Conservation (phyloP, 2,888 invertebrate species). For the Esperia sulphurella region DNA sequence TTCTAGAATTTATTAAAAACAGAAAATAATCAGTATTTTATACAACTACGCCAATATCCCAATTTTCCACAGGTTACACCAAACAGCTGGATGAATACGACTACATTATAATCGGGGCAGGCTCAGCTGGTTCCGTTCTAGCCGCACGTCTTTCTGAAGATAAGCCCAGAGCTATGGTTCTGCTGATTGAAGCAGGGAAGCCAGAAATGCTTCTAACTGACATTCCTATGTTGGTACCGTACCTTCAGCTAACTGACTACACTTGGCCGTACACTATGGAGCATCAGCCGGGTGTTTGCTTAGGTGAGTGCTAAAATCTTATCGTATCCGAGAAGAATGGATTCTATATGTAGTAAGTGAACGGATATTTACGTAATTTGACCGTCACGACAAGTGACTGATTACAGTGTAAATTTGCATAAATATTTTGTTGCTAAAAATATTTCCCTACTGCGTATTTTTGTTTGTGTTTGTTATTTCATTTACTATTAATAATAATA, state of each 20-base stretch:
- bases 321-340: not conserved
- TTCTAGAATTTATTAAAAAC: no score
- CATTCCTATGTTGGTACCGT: conserved; percentile 77
- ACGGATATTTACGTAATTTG: conserved; percentile 9
- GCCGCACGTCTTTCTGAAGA: conserved; percentile 85
- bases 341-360: conserved; percentile 8
- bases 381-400: not conserved
- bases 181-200: conserved; percentile 82
- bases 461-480: no score
- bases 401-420: not conserved
- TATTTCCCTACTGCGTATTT: no score
- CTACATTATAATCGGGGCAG: conserved; percentile 84
- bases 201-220: conserved; percentile 75
- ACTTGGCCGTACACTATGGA: conserved; percentile 83
- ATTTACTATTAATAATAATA: no score
- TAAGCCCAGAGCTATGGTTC: conserved; percentile 71
- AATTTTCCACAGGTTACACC: conserved; percentile 32
- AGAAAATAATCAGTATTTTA: not conserved
- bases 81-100: conserved; percentile 76
- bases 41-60: not conserved
- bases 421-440: no score
- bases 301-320: conserved; percentile 38
- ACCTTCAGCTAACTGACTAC: conserved; percentile 78
- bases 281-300: conserved; percentile 78
- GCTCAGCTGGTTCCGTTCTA: conserved; percentile 84